Evolutionary conservation across 1,140 invertebrate species (phyloP).

Genomic region (Agrilus planipennis): DNA sequence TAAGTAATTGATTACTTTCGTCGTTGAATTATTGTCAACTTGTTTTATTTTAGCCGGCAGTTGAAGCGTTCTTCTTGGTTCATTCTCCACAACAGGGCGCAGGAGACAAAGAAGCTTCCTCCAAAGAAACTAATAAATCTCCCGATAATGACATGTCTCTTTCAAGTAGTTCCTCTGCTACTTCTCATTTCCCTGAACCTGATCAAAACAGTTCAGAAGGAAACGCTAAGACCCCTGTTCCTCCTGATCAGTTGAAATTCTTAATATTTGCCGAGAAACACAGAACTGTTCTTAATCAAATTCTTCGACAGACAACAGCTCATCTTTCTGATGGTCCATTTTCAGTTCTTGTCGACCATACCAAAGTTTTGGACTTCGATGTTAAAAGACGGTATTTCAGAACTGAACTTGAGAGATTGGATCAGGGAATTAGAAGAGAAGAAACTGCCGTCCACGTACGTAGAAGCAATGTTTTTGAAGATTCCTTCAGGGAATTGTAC

Average conservation of each 20-base stretch:
- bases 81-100: constrained; percentile 54
- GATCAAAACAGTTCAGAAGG: constrained; percentile 21
- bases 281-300: constrained; percentile 84
- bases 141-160: neutral
- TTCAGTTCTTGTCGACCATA: constrained; percentile 81
- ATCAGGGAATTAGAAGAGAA: constrained; percentile 71
- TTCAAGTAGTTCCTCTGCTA: neutral
- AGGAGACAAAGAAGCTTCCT: constrained; percentile 24
- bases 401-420: constrained; percentile 70
- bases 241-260: constrained; percentile 58
- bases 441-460: constrained; percentile 84
- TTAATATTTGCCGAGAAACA: constrained; percentile 81
- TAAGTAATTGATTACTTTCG: constrained; percentile 14
- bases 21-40: constrained; percentile 1
- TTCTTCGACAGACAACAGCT: constrained; percentile 73
- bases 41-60: constrained; percentile 52
- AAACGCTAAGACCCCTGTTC: constrained; percentile 21
- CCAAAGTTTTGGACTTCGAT: constrained; percentile 83
- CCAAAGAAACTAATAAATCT: constrained; percentile 18
- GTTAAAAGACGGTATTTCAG: constrained; percentile 86
- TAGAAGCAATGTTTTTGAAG: constrained; percentile 80
- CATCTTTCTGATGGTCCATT: constrained; percentile 83
- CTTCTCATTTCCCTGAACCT: neutral
- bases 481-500: constrained; percentile 83
- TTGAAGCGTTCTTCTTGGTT: constrained; percentile 86